phyloP scores from a whole-genome alignment of 2,888 invertebrate species.

The Dascillus cervinus region DNA sequence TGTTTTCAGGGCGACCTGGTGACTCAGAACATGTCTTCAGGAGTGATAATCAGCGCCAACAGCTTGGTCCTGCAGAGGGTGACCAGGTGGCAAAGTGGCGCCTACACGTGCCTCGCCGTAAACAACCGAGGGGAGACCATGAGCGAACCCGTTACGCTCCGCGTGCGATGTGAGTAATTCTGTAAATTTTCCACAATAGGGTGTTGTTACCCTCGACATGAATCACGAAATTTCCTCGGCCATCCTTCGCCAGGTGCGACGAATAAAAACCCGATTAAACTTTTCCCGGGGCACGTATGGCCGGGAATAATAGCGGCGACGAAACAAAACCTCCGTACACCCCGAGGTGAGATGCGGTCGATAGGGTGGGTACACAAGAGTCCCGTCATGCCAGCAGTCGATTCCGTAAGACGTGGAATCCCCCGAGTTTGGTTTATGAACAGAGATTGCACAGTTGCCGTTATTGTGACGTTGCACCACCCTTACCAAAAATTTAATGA shows the following conservation, averaged over 20 bases:
- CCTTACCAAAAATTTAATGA: too few species aligned
- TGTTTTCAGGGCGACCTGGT: conserved; percentile 61
- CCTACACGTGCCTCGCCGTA: conserved; percentile 76
- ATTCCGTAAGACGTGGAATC: conserved; percentile 31
- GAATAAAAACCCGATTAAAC: too few species aligned
- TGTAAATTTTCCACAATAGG: background rate
- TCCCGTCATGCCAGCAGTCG: conserved; percentile 27
- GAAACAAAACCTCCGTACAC: conserved; percentile 20
- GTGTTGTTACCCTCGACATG: too few species aligned
- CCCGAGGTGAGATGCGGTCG: conserved; percentile 27
- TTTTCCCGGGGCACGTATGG: too few species aligned
- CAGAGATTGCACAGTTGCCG: too few species aligned
- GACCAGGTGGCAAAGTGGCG: conserved; percentile 72
- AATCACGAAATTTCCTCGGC: conserved; percentile 15
- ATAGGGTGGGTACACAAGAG: conserved; percentile 21
- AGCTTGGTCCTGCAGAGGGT: conserved; percentile 81
- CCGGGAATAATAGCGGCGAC: conserved; percentile 13
- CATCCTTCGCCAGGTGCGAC: conserved; percentile 15
- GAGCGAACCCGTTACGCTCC: conserved; percentile 65
- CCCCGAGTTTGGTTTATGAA: conserved; percentile 31
- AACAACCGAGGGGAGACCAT: conserved; percentile 77
- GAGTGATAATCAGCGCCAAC: conserved; percentile 81
- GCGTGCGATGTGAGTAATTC: conserved; percentile 72
- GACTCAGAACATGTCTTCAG: conserved; percentile 73
- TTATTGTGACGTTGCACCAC: too few species aligned